Base-by-base conservation (phyloP, 2,888 invertebrate genomes). In the Nomada fabriciana region DNA sequence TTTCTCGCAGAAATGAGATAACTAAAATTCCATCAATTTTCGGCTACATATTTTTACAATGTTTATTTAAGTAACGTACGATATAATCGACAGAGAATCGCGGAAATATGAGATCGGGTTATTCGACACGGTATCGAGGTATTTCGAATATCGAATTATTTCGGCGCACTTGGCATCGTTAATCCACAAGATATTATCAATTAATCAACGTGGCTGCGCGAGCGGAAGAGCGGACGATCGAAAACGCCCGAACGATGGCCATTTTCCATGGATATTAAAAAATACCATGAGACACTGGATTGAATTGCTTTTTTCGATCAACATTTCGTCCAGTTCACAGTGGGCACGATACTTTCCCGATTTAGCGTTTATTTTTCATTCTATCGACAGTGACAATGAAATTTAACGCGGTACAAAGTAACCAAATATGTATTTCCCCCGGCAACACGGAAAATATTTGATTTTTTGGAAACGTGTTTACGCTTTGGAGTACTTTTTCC, bases 181-280 rank as follows among this genome's bases (percentile, higher is more conserved):
- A 67, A 68, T 61, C 73, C 53, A 29, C 55, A 11, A 70, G 70
- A 72, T 80, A 69, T 72, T 67, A 68, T 77, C 76, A 68, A 77
- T 77, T 71, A 80, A 80, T 77, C 76, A 80, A 80, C 65, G n/a
- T 47, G 20, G 3, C 13, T 20, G 53, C 9, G 47, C 36, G 72
- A 13, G 59, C 42, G 76, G 63, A 75, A 67, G 50, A n/a, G 50
- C 55, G n/a, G 36, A 64, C 47, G 70, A 23, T 23, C 43, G 11
- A n/a, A 42, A 36, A 68, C 53, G 25, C 42, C 4, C 25, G 29
- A 53, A 25, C 61, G 55, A 55, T 15, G 68, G 11, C 25, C 43
- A 43, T 57, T 68, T 65, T 52, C 20, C 50, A 20, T 13, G 50
- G 7, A 25, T 18, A 29, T 53, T 36, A 36, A 20, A 60, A 70